Base-by-base conservation (phyloP, 2,797 vertebrate genomes). In the Delichon dasypus region DNA sequence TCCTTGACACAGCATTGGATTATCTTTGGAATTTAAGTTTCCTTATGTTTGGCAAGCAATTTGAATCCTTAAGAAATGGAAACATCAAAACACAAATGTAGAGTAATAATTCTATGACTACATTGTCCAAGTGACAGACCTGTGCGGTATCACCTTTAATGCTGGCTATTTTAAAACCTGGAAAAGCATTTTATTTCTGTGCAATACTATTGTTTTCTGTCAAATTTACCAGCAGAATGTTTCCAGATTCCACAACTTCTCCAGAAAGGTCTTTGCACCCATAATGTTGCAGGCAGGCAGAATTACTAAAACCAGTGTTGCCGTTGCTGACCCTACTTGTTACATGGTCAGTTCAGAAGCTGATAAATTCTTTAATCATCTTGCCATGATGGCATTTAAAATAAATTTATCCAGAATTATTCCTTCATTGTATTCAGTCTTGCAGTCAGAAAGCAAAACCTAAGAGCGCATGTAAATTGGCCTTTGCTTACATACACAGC, bases 11-110 rank as follows among this genome's bases (percentile, higher is more conserved):
- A 67, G 42, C 11, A 71, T 79, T 22, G 5, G 22, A 86, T 30
- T 57, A 71, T 88, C 91, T 88, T 90, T 85, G 42, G 70, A 94
- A 94, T 87, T 82, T 36, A 55, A 29, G 29, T 94, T 93, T 86
- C 85, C 71, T 92, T 91, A 61, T 71, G 32, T 92, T 90, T 94
- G 83, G 93, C 64, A 86, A 93, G 42, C 7, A n/a, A 40, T 79
- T 76, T 32, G 61, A 91, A 65, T 57, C 91, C 90, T 65, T 91
- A 71, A 58, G 64, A 76, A 90, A 86, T 82, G 60, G 89, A 93
- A 97, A 89, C 11, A 84, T 32, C n/a, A 50, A 42, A 86, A 79
- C 34, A 34, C 51, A 90, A 90, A 15, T 64, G 45, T 30, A 91
- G 81, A 54, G 38, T 51, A n/a, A 55, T 79, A 73, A 8, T 66